Conservation (phyloP, 2,113 vertebrate species). For the Cebidichthys violaceus region DNA sequence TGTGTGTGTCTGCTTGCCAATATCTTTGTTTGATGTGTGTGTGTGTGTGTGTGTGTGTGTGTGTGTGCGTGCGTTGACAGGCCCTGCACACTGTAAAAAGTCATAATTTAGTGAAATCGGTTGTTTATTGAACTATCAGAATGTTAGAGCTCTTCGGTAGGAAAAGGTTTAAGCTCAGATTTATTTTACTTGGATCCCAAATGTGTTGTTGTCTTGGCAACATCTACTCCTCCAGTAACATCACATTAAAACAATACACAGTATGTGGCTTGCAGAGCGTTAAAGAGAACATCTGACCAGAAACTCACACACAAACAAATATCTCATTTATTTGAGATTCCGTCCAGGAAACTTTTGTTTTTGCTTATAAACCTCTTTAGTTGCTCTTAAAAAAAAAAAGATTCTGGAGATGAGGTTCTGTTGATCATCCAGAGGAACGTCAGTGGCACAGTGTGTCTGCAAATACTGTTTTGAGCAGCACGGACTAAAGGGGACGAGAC, state of each 20-base stretch:
- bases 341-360: background rate
- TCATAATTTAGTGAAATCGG: background rate
- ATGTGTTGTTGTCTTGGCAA: background rate
- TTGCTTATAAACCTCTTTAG: background rate
- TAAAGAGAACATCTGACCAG: background rate
- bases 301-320: background rate
- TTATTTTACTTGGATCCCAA: background rate
- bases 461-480: no score
- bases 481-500: no score
- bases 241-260: background rate
- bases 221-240: background rate
- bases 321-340: background rate
- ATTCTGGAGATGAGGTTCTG: background rate
- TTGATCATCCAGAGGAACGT: background rate
- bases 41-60: background rate
- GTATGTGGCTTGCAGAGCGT: background rate
- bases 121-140: background rate
- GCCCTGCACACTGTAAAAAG: constrained; percentile 3
- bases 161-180: background rate
- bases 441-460: background rate
- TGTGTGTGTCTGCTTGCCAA: constrained; percentile 75
- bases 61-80: background rate
- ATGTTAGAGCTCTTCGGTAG: background rate
- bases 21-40: constrained; percentile 80
- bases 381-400: no score